phyloP scores from a whole-genome alignment of 1,140 invertebrate species.

The Dermatophagoides farinae region DNA sequence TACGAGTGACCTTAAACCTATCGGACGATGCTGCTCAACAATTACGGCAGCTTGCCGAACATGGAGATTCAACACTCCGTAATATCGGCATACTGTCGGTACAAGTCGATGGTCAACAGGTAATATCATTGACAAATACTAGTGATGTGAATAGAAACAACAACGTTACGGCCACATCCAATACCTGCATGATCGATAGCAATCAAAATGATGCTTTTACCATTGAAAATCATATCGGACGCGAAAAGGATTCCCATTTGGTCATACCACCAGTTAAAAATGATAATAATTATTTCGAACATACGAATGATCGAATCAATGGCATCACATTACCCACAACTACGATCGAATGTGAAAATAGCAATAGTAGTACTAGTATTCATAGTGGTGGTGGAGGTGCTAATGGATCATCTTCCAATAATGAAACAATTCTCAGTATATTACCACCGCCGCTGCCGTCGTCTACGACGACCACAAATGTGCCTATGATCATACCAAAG shows the following conservation, averaged over 20 bases:
- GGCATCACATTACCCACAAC: neutral
- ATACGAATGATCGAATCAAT: neutral
- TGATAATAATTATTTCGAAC: no score
- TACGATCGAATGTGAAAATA: no score
- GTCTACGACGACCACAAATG: no score
- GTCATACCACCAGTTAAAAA: no score
- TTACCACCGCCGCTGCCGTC: no score
- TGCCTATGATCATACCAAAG: neutral
- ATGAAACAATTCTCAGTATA: no score
- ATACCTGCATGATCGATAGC: constrained; percentile 32
- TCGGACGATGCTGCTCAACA: constrained; percentile 75
- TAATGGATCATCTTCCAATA: no score
- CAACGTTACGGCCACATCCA: neutral
- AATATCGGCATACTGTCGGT: constrained; percentile 82
- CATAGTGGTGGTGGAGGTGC: no score
- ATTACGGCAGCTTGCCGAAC: constrained; percentile 65
- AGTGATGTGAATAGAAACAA: neutral
- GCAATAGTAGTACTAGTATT: no score
- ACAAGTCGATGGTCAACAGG: constrained; percentile 84
- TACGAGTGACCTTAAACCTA: constrained; percentile 86
- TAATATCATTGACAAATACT: constrained; percentile 22
- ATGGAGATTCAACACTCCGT: constrained; percentile 60
- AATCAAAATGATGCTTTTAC: neutral
- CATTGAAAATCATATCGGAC: neutral
- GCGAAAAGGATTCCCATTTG: no score